These are phyloP conservation scores for Leucozona laternaria DNA, from an alignment of 2,888 invertebrate species.

Conservation along the genomic window DNA sequence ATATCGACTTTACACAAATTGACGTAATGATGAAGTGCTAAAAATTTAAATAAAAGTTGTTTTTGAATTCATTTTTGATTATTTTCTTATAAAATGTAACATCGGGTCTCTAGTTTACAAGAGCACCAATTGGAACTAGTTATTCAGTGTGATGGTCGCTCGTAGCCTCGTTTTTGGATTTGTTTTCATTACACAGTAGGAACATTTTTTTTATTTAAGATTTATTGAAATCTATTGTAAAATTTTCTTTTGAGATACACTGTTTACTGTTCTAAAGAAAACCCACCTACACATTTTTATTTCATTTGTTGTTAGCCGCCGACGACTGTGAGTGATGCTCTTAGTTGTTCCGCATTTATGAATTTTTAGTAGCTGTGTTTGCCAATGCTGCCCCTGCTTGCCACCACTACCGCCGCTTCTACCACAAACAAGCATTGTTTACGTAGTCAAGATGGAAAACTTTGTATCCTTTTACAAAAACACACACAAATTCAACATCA, in stretches of 20 bases:
- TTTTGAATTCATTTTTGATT: no score
- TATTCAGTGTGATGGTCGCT: no score
- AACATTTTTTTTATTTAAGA: no score
- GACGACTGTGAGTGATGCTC: constrained; percentile 70
- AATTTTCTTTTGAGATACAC: constrained; percentile 6
- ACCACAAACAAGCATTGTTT: constrained; percentile 56
- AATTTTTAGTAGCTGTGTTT: constrained; percentile 67
- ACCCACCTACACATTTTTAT: neutral
- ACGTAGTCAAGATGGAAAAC: constrained; percentile 52
- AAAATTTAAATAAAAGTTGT: no score
- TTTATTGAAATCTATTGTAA: neutral
- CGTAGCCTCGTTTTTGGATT: no score
- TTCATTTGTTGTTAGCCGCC: constrained; percentile 45
- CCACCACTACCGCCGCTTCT: neutral
- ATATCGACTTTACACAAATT: no score
- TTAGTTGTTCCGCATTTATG: constrained; percentile 72
- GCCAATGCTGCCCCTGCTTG: neutral
- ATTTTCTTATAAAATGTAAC: no score
- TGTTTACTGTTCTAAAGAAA: constrained; percentile 16
- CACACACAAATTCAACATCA: neutral
- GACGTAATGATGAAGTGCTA: no score
- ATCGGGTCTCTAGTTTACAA: no score
- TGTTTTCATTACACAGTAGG: no score
- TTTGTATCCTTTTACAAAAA: constrained; percentile 31
- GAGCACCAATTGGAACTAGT: no score